A percentile compares a stretch with the other conserved stretches of the same genome.
phyloP scores from a whole-genome alignment of 2,888 invertebrate species.

The Drosophila neotestacea region DNA sequence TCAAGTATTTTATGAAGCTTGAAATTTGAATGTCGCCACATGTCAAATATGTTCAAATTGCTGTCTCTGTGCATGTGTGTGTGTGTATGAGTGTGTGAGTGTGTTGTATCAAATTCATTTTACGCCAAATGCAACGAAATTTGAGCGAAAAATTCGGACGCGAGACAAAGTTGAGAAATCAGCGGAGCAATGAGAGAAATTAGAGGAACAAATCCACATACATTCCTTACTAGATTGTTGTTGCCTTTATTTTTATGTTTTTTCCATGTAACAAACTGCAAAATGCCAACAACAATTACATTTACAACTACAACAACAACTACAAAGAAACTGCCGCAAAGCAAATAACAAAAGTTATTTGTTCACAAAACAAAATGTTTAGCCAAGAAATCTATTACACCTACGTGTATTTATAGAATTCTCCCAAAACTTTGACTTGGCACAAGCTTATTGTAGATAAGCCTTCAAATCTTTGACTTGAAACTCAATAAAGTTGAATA shows the following conservation, averaged over 20 bases:
- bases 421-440: not conserved
- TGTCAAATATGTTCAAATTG: conserved; percentile 20
- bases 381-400: conserved; percentile 29
- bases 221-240: conserved; percentile 4
- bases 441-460: conserved; percentile 1
- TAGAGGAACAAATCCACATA: conserved; percentile 1
- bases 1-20: conserved; percentile 37
- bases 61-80: not conserved
- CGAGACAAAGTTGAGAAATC: conserved; percentile 23
- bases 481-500: conserved; percentile 4
- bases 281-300: not conserved
- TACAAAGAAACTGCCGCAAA: conserved; percentile 9
- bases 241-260: conserved; percentile 5
- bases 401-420: conserved; percentile 3
- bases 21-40: conserved; percentile 59
- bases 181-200: conserved; percentile 15
- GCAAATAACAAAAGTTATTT: conserved; percentile 24
- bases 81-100: not conserved
- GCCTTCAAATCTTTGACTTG: not conserved
- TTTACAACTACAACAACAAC: conserved; percentile 5
- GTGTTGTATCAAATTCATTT: conserved; percentile 42
- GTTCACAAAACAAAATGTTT: conserved; percentile 25
- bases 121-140: conserved; percentile 49
- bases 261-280: conserved; percentile 8
- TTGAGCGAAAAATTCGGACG: conserved; percentile 39